phyloP scores from a whole-genome alignment of 2,797 vertebrate genomes.

The Florisuga fusca region DNA sequence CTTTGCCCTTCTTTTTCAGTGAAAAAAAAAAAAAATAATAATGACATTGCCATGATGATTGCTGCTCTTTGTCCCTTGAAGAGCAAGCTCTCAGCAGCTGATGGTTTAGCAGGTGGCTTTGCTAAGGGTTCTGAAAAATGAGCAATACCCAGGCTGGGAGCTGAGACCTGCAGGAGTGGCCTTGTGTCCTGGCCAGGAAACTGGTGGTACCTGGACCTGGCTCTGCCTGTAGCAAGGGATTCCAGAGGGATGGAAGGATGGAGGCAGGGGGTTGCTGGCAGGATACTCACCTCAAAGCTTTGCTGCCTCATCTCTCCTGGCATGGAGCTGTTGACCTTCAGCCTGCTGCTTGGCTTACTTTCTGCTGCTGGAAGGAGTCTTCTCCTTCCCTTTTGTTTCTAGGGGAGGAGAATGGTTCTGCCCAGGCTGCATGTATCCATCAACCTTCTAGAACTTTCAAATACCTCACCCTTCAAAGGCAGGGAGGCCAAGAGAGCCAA shows the following conservation, averaged over 20 bases:
- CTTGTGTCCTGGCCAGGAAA: not conserved
- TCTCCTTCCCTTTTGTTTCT: not conserved
- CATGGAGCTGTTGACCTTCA: not conserved
- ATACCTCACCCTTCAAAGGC: not conserved
- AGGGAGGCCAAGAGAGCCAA: fast-evolving
- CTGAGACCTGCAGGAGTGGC: not conserved
- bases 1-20: not conserved
- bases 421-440: fast-evolving
- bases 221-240: not conserved
- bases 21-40: not conserved
- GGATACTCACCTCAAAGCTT: not conserved
- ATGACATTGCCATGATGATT: fast-evolving
- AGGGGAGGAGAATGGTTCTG: not conserved
- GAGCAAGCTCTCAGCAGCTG: not conserved
- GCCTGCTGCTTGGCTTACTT: not conserved
- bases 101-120: not conserved
- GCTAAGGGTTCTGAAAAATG: not conserved
- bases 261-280: not conserved
- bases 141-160: fast-evolving
- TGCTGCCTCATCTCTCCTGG: not conserved
- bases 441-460: not conserved
- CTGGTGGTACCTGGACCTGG: not conserved
- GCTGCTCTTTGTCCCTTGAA: not conserved
- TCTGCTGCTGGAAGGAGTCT: not conserved
- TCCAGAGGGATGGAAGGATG: not conserved